Evolutionary conservation across 2,113 vertebrate species (phyloP).

Genomic region (Lota lota): DNA sequence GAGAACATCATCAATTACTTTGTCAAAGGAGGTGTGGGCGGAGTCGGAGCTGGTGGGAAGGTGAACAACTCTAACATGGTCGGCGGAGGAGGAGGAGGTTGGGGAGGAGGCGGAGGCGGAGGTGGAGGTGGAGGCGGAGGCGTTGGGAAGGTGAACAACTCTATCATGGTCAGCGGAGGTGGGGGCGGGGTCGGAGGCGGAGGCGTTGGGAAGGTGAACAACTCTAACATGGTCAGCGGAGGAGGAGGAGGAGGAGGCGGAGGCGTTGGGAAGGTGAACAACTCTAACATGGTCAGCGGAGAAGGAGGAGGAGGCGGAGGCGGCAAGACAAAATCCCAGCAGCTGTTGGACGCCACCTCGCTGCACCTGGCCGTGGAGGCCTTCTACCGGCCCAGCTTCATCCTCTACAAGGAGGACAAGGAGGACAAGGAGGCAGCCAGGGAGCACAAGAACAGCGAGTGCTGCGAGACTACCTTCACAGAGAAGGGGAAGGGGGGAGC

Average conservation of each 20-base stretch:
- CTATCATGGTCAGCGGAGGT: constrained; percentile 32
- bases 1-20: constrained; percentile 95
- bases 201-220: constrained; percentile 7
- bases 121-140: constrained; percentile 44
- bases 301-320: constrained; percentile 58
- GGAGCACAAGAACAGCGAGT: constrained; percentile 84
- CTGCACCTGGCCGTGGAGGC: constrained; percentile 92
- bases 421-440: constrained; percentile 76
- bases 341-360: constrained; percentile 91
- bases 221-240: constrained; percentile 30
- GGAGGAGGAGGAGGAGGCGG: constrained; percentile 52
- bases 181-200: constrained; percentile 53
- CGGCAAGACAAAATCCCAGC: constrained; percentile 80
- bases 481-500: constrained; percentile 78
- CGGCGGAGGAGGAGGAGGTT: constrained; percentile 51
- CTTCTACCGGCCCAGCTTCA: constrained; percentile 90
- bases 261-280: constrained; percentile 4
- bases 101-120: constrained; percentile 44
- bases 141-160: constrained; percentile 7
- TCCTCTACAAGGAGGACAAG: constrained; percentile 86
- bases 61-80: constrained; percentile 18
- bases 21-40: constrained; percentile 72
- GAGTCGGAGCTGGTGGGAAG: constrained; percentile 22
- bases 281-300: constrained; percentile 22
- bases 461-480: constrained; percentile 92